These are phyloP conservation scores for Channa striata DNA, from an alignment of 2,797 vertebrate species.

Conservation along the genomic window DNA sequence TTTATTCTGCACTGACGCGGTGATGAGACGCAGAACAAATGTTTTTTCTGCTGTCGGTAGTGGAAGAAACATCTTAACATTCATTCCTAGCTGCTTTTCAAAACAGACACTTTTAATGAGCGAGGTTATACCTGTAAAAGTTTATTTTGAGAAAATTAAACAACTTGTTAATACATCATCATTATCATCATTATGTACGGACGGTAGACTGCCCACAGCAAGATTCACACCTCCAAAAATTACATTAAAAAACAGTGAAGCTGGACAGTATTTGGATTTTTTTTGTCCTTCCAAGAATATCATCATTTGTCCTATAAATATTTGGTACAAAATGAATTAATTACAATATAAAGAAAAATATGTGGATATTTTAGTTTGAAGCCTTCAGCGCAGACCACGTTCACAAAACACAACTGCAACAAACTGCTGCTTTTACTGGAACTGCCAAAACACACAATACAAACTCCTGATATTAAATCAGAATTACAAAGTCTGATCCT, in stretches of 20 bases:
- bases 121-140: slow-evolving; percentile 73
- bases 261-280: slow-evolving; percentile 46
- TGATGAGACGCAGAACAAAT: no score
- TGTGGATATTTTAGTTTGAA: slow-evolving; percentile 59
- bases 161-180: slow-evolving; percentile 70
- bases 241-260: slow-evolving; percentile 75
- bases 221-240: slow-evolving; percentile 74
- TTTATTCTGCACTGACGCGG: no score
- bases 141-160: slow-evolving; percentile 84
- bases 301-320: slow-evolving; percentile 90
- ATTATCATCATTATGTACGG: slow-evolving; percentile 39
- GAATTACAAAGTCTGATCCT: slow-evolving; percentile 3
- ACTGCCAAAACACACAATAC: slow-evolving; percentile 42
- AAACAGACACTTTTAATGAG: slow-evolving; percentile 1
- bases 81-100: background rate
- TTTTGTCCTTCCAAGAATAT: slow-evolving; percentile 58
- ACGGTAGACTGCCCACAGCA: slow-evolving; percentile 66
- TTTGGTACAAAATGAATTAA: slow-evolving; percentile 90
- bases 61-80: background rate
- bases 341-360: slow-evolving; percentile 88
- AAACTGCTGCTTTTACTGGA: slow-evolving; percentile 53
- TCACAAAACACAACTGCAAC: slow-evolving; percentile 72
- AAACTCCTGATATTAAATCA: slow-evolving; percentile 29
- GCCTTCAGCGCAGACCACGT: slow-evolving; percentile 59
- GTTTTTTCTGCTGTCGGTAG: background rate